Conservation (phyloP, 2,113 vertebrate genomes). For the Anhinga rufa region DNA sequence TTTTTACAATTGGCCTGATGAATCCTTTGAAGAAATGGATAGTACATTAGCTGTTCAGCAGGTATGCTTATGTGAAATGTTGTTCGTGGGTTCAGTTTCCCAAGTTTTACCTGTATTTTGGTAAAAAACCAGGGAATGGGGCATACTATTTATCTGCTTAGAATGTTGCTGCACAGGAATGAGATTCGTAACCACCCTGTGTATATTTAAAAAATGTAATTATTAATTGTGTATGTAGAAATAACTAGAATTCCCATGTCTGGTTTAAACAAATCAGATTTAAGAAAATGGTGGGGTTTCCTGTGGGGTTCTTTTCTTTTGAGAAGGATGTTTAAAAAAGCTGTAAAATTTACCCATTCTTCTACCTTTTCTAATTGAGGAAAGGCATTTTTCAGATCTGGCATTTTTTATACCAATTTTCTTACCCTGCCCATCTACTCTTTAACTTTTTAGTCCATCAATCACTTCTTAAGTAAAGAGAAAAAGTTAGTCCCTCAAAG, state of each 20-base stretch:
- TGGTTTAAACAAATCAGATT: background rate
- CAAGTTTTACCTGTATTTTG: background rate
- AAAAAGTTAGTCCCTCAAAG: background rate
- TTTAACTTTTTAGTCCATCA: background rate
- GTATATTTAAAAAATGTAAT: background rate
- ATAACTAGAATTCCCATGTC: background rate
- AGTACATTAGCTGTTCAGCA: slow-evolving; percentile 97
- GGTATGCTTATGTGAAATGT: slow-evolving; percentile 64
- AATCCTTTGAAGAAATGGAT: slow-evolving; percentile 99
- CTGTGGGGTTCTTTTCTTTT: background rate
- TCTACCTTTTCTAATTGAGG: background rate
- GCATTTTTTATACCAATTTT: background rate
- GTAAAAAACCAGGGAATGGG: background rate
- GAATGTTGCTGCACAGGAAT: background rate
- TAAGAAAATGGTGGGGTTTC: background rate
- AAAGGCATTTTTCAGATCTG: background rate
- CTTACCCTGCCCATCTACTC: background rate
- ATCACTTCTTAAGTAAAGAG: background rate
- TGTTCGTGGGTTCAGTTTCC: background rate
- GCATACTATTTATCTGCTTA: background rate
- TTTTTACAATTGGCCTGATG: slow-evolving; percentile 99
- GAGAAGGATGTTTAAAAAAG: background rate
- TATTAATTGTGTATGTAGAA: background rate
- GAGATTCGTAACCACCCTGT: background rate
- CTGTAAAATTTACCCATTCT: background rate